These are phyloP conservation scores for Zelleria hepariella DNA, from an alignment of 2,888 invertebrate species.

Conservation along the genomic window DNA sequence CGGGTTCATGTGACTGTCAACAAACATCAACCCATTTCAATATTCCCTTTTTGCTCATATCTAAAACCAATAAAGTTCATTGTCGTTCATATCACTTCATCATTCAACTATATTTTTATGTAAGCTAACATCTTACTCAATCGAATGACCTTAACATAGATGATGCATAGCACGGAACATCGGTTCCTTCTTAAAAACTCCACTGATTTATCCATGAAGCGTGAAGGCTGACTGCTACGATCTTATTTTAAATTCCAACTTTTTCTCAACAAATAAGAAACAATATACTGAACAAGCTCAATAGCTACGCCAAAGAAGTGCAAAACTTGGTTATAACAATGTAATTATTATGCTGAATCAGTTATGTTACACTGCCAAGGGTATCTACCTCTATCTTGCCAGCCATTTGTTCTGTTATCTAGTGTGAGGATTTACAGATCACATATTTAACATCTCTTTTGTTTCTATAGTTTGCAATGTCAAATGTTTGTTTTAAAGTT, in stretches of 20 bases:
- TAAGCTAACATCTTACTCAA: no score
- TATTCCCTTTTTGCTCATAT: no score
- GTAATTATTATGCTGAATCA: no score
- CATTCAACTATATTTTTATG: not conserved
- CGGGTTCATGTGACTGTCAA: not conserved
- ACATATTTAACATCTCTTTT: no score
- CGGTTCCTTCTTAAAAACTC: not conserved
- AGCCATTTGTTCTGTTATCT: no score
- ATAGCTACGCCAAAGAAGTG: not conserved
- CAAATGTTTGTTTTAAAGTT: no score
- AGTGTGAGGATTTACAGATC: no score
- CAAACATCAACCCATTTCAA: not conserved
- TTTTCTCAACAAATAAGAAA: not conserved
- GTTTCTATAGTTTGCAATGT: no score
- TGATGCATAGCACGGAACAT: not conserved
- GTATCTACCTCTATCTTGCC: no score
- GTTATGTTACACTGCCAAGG: no score
- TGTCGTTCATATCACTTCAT: not conserved
- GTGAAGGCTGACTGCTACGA: not conserved
- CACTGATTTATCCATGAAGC: not conserved
- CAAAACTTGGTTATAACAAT: no score
- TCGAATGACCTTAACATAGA: not conserved
- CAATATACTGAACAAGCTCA: not conserved
- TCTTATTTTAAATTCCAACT: not conserved
- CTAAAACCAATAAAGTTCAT: not conserved